These are phyloP conservation scores for Hirtodrosophila histrioides DNA, from an alignment of 2,888 invertebrate genomes.

Conservation along the genomic window DNA sequence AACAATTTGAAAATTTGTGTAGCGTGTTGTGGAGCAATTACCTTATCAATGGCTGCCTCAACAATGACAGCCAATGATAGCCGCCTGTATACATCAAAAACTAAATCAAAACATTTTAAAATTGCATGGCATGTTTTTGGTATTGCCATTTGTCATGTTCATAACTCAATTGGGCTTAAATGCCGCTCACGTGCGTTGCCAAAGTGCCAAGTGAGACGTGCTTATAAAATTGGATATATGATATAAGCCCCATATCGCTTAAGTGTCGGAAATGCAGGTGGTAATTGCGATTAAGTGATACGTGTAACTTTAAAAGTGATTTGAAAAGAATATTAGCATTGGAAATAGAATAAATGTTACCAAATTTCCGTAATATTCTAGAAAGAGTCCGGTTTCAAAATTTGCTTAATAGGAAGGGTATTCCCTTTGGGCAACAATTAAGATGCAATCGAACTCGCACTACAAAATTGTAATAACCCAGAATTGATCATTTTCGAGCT, in stretches of 20 bases:
- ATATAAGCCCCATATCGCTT: conserved; percentile 10
- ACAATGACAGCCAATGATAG: conserved; percentile 42
- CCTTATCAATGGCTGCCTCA: conserved; percentile 39
- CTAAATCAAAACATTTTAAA: conserved; percentile 40
- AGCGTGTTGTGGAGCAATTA: conserved; percentile 63
- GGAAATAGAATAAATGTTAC: no score
- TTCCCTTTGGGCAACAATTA: no score
- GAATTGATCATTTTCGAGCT: no score
- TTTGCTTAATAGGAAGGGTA: no score
- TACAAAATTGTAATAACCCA: no score
- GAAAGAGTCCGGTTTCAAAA: no score
- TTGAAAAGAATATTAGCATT: no score
- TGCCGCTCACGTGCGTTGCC: conserved; percentile 49
- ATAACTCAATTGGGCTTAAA: conserved; percentile 48
- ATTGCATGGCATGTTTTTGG: conserved; percentile 23
- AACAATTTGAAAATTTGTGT: conserved; percentile 45
- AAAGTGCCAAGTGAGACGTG: conserved; percentile 51
- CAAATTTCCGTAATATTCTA: no score
- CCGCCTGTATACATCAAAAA: conserved; percentile 21
- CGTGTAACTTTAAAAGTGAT: conserved; percentile 19
- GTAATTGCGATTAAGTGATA: conserved; percentile 18
- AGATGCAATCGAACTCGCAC: no score
- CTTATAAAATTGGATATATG: conserved; percentile 28
- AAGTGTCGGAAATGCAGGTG: conserved; percentile 3
- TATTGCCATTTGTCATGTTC: conserved; percentile 43